Percentiles rank a stretch among this genome's conserved stretches.
These are phyloP conservation scores for Bilobella aurantiaca DNA, from an alignment of 1,140 invertebrate species.

Conservation along the genomic window DNA sequence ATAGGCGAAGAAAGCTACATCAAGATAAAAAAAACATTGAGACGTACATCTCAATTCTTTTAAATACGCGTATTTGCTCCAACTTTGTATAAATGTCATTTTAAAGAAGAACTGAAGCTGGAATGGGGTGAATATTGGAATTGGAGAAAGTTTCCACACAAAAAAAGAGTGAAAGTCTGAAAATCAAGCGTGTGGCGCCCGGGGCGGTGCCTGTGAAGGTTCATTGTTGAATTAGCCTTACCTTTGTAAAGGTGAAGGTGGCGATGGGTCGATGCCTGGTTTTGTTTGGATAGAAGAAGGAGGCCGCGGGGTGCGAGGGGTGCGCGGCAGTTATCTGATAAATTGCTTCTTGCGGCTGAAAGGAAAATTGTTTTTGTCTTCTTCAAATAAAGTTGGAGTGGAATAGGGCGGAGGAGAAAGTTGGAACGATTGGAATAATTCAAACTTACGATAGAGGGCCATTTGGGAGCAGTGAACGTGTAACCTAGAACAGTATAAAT, in stretches of 20 bases:
- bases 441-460: constrained; percentile 39
- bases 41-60: neutral
- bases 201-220: neutral
- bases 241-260: constrained; percentile 37
- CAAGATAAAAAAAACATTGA: constrained; percentile 1
- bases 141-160: too few species aligned
- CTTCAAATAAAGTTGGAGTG: neutral
- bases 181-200: too few species aligned
- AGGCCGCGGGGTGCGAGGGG: constrained; percentile 48
- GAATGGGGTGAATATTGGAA: neutral
- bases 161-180: too few species aligned
- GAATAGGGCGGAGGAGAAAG: neutral
- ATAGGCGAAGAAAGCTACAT: too few species aligned
- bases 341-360: constrained; percentile 47
- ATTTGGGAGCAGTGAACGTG: constrained; percentile 54
- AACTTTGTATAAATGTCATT: neutral
- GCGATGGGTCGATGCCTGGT: constrained; percentile 47
- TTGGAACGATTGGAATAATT: neutral
- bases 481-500: constrained; percentile 38
- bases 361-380: neutral
- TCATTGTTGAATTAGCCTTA: constrained; percentile 14
- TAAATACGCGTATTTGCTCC: neutral
- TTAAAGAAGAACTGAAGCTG: neutral
- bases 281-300: constrained; percentile 44
- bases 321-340: constrained; percentile 46